A percentile compares a stretch with the other conserved stretches of the same genome.
Conservation (phyloP, 2,888 invertebrate genomes). For the Watsonalla cultraria region DNA sequence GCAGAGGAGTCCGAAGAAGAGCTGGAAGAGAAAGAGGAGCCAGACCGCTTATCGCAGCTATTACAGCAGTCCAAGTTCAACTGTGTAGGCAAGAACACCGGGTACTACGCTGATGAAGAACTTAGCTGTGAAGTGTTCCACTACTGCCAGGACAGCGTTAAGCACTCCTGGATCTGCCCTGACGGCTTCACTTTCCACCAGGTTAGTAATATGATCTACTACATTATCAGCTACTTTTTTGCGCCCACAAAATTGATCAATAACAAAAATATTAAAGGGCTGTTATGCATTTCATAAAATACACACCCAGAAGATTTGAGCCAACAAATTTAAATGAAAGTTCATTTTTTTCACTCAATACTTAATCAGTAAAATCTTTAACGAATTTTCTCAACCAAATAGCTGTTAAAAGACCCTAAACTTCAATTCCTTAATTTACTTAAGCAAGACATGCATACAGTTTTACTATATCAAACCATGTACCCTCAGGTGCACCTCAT, state of each 20-base stretch:
- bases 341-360: no score
- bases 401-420: no score
- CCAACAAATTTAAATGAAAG: no score
- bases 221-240: not conserved
- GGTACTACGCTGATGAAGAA: constrained; percentile 94
- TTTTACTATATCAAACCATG: not conserved
- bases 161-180: constrained; percentile 96
- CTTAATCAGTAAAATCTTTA: no score
- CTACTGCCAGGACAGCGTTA: constrained; percentile 93
- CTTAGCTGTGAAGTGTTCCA: constrained; percentile 95
- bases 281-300: no score
- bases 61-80: constrained; percentile 91
- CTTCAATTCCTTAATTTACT: no score
- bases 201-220: constrained; percentile 54
- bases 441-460: no score
- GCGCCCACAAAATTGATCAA: not conserved
- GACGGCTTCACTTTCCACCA: constrained; percentile 94
- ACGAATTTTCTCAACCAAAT: no score
- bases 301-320: no score
- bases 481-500: constrained; percentile 89
- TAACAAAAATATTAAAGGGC: not conserved
- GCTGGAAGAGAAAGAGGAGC: constrained; percentile 90
- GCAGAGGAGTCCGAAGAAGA: constrained; percentile 82
- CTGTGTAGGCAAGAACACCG: constrained; percentile 88
- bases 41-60: constrained; percentile 88